phyloP scores from a whole-genome alignment of 2,888 invertebrate species.

The Brachypalpus laphriformis region DNA sequence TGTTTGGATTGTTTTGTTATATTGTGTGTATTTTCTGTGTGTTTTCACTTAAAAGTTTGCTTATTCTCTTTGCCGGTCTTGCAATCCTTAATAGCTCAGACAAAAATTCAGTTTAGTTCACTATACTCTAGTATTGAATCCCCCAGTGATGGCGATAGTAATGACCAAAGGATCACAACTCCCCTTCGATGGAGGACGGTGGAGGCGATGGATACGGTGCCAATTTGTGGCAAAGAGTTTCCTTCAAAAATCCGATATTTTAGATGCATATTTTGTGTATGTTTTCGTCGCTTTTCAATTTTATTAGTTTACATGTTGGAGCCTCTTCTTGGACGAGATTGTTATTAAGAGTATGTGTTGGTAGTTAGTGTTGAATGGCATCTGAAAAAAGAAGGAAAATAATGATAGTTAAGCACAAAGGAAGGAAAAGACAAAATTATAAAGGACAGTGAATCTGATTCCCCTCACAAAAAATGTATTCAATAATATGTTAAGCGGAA shows the following conservation, averaged over 20 bases:
- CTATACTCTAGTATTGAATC: neutral
- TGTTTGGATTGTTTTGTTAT: constrained; percentile 12
- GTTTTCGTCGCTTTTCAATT: neutral
- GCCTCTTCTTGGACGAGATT: neutral
- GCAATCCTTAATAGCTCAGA: neutral
- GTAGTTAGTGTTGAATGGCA: neutral
- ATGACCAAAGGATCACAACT: constrained; percentile 53
- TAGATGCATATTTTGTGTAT: constrained; percentile 63
- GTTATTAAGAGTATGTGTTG: neutral
- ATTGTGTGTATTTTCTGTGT: neutral
- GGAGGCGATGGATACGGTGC: constrained; percentile 30
- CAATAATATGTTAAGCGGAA: too few species aligned
- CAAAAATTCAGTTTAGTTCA: constrained; percentile 7
- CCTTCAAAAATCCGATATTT: constrained; percentile 54
- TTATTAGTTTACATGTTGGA: constrained; percentile 30
- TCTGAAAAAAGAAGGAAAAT: constrained; percentile 28
- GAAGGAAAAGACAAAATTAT: neutral
- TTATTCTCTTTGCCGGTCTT: neutral
- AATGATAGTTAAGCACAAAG: neutral
- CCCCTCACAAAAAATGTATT: too few species aligned
- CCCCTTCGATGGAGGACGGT: constrained; percentile 39
- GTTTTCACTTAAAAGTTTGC: neutral
- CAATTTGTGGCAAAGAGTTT: constrained; percentile 65
- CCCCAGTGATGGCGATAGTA: constrained; percentile 28
- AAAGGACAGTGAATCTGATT: too few species aligned